Evolutionary conservation across 2,888 invertebrate species (phyloP).

Genomic region (Chorisops tibialis): DNA sequence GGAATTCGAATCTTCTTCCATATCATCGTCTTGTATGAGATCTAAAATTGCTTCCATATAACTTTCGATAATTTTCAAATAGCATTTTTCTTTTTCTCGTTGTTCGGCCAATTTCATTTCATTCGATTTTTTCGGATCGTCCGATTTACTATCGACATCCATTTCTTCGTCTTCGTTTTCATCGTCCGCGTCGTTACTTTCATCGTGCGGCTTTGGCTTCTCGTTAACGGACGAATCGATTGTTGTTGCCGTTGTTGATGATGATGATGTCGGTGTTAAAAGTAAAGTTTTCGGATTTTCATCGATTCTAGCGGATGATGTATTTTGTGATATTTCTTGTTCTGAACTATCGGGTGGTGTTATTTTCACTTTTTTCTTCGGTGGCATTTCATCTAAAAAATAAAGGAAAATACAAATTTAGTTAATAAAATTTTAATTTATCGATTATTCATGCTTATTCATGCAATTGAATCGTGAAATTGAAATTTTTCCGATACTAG

Average conservation of each 20-base stretch:
- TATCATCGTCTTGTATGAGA: constrained; percentile 46
- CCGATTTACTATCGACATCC: constrained; percentile 26
- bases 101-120: constrained; percentile 47
- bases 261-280: constrained; percentile 36
- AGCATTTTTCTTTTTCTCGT: constrained; percentile 45
- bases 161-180: constrained; percentile 36
- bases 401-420: neutral
- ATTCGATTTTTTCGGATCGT: constrained; percentile 31
- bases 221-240: constrained; percentile 36
- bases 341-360: constrained; percentile 16
- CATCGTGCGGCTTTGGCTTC: constrained; percentile 34
- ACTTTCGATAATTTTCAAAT: constrained; percentile 48
- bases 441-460: too few relatives aligned
- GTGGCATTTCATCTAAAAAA: constrained; percentile 35
- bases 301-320: constrained; percentile 37
- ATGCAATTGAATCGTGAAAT: too few relatives aligned
- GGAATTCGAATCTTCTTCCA: constrained; percentile 20
- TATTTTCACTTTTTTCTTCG: constrained; percentile 36
- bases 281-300: constrained; percentile 29
- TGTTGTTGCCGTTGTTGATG: constrained; percentile 35
- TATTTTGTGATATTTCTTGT: constrained; percentile 35
- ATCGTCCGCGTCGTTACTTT: constrained; percentile 38
- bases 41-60: constrained; percentile 48
- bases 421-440: too few relatives aligned
- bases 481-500: too few relatives aligned